A percentile compares a stretch with the other conserved stretches of the same genome.
Conservation (phyloP, 2,797 vertebrate genomes). For the Lophotriccus pileatus region DNA sequence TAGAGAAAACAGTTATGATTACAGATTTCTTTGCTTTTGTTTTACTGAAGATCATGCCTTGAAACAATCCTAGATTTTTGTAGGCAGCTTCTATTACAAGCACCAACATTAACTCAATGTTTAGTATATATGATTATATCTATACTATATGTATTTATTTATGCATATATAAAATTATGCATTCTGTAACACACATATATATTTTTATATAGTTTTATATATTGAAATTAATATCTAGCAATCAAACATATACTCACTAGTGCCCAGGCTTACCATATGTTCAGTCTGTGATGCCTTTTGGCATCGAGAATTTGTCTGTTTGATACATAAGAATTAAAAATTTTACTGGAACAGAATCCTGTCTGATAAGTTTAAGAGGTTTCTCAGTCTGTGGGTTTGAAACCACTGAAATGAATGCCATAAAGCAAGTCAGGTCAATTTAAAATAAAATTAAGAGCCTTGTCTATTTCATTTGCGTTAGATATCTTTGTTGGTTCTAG, state of each 20-base stretch:
- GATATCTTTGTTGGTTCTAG: background rate
- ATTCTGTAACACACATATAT: background rate
- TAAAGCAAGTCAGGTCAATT: background rate
- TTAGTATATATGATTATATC: background rate
- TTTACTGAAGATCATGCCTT: background rate
- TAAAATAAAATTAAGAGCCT: background rate
- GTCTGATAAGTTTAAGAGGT: background rate
- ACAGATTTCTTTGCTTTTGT: background rate
- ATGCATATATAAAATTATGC: background rate
- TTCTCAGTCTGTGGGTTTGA: conserved; percentile 11
- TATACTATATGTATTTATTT: background rate
- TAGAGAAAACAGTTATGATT: background rate
- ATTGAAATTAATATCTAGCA: background rate
- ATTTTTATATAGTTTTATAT: background rate
- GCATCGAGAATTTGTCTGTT: background rate
- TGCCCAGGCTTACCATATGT: background rate
- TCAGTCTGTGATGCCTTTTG: background rate
- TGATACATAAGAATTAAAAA: background rate
- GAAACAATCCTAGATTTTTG: background rate
- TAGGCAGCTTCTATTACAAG: background rate
- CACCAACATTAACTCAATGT: background rate
- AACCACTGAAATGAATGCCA: background rate
- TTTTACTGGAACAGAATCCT: background rate
- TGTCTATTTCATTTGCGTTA: conserved; percentile 17
- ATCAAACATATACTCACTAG: background rate